Conservation (phyloP, 2,888 invertebrate genomes). For the Creontiades dilutus region DNA sequence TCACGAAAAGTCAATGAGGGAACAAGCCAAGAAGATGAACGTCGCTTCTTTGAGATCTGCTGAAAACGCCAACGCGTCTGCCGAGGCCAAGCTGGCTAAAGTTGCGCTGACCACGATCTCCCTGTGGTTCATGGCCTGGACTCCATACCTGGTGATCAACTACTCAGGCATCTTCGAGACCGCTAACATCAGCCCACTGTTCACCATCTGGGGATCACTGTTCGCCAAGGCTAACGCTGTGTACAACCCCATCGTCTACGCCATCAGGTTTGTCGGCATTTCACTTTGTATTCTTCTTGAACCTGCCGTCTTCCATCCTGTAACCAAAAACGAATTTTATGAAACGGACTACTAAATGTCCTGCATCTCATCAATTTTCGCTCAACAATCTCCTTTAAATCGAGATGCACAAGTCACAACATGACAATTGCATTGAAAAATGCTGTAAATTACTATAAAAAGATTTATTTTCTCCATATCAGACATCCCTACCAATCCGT, state of each 20-base stretch:
- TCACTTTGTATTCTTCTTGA: too few relatives aligned
- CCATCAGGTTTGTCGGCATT: constrained; percentile 85
- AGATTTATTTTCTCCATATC: too few relatives aligned
- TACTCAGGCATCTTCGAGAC: constrained; percentile 88
- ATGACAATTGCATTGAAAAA: too few relatives aligned
- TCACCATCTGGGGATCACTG: constrained; percentile 93
- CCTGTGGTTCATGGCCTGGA: constrained; percentile 93
- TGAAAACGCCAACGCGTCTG: constrained; percentile 88
- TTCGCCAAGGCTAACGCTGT: constrained; percentile 95
- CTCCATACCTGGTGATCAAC: constrained; percentile 91
- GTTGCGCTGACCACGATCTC: constrained; percentile 94
- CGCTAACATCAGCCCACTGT: constrained; percentile 86
- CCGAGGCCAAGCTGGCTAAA: constrained; percentile 93
- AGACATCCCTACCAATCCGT: too few relatives aligned
- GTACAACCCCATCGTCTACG: constrained; percentile 94
- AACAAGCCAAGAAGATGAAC: constrained; percentile 96
- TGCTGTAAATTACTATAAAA: too few relatives aligned
- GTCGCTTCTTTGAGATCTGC: constrained; percentile 91
- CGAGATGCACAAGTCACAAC: too few relatives aligned
- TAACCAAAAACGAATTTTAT: too few relatives aligned
- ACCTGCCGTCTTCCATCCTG: too few relatives aligned
- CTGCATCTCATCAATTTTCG: too few relatives aligned
- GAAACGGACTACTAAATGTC: too few relatives aligned
- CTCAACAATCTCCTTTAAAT: too few relatives aligned
- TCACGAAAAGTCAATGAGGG: constrained; percentile 92